Base-by-base conservation (phyloP, 2,888 invertebrate genomes). In the Lasioglossum lativentre region DNA sequence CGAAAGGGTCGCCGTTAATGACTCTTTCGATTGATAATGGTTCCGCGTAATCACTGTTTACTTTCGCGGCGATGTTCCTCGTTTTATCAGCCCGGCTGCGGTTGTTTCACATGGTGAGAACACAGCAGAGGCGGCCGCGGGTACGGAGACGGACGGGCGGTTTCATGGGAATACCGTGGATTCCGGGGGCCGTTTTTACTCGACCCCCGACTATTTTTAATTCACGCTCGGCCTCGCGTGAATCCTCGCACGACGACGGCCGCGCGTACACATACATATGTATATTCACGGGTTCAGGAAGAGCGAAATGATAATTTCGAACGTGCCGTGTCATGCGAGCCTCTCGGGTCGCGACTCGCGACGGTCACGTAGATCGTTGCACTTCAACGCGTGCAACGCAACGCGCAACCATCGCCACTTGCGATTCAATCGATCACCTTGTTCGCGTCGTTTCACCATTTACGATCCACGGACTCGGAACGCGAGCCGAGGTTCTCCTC, bases 361-460 rank as follows among this genome's bases (percentile, higher is more conserved):
- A 76, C 86, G 86, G 56, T 86, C 86, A 87, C 83, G 87, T 80
- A 86, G 86, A 86, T 86, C 83, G 87, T 83, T 86, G 87, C 86
- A 86, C 86, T 80, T 86, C 83, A 75, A 74, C 75, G 80, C 40
- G 52, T 47, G 42, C 56, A 14, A 27, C n/a, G 52, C 52, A 23
- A 23, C 23, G 52, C 19, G 52, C 52, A 52, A 52, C n/a, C 52
- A 52, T 52, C 34, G 72, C 72, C 85, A 42, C 76, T 82, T 77
- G 80, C 86, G 27, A 86, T 86, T 82, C 81, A 71, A 86, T 86
- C 59, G 86, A 76, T 78, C 86, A 59, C 79, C 75, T 84, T 75
- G 84, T 70, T 66, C 38, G 45, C 52, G 56, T 75, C 85, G 85
- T 79, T 68, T 72, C 66, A 12, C 78, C 78, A 52, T 84, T 85